Conservation (phyloP, 2,797 vertebrate species). For the Phylloscopus collybita region DNA sequence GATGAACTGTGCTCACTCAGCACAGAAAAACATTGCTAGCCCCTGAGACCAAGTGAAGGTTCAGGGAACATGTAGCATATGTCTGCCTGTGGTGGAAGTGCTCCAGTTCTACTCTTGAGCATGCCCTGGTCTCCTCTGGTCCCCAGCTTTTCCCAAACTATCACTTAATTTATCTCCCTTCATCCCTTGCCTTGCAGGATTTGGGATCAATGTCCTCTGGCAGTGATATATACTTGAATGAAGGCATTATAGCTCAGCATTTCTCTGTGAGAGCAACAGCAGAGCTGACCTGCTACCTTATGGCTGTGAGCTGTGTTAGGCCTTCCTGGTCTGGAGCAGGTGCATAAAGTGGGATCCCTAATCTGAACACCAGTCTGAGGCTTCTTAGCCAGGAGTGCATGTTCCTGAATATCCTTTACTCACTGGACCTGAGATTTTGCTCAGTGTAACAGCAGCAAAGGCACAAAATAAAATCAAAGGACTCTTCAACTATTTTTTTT, state of each 20-base stretch:
- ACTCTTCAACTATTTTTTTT: not conserved
- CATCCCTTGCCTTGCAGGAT: not conserved
- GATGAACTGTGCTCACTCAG: not conserved
- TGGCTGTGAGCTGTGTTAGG: not conserved
- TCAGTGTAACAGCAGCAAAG: not conserved
- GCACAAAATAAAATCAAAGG: not conserved
- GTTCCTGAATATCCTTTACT: not conserved
- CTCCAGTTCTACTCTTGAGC: not conserved
- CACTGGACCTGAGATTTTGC: not conserved
- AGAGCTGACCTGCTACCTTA: not conserved
- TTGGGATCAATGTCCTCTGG: not conserved
- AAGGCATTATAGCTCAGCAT: not conserved
- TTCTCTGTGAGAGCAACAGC: not conserved
- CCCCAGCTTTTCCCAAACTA: not conserved
- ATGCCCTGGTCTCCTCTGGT: not conserved
- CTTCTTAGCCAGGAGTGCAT: not conserved
- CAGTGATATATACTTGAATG: not conserved
- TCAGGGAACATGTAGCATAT: not conserved
- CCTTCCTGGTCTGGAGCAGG: not conserved
- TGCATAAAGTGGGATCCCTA: not conserved
- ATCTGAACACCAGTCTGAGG: not conserved
- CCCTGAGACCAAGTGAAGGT: not conserved
- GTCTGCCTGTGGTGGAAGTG: not conserved
- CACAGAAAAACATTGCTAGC: not conserved
- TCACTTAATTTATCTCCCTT: not conserved